These are phyloP conservation scores for Paracanthobrama guichenoti DNA, from an alignment of 2,113 vertebrate species.

Conservation along the genomic window DNA sequence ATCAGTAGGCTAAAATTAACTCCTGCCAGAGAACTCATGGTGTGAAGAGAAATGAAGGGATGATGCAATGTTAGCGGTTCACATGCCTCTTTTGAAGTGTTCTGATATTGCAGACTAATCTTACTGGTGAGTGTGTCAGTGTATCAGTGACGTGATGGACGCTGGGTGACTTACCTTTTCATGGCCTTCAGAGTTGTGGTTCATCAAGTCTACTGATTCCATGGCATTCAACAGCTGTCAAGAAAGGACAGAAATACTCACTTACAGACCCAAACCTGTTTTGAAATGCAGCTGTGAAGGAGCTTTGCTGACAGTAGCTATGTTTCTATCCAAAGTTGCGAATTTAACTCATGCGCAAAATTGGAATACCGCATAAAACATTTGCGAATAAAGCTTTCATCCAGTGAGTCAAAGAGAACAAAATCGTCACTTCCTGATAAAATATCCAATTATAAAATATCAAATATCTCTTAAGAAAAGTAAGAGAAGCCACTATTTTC, in stretches of 20 bases:
- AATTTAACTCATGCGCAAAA: no score
- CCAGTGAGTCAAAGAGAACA: no score
- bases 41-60: neutral
- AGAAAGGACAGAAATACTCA: slow-evolving; percentile 17
- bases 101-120: neutral
- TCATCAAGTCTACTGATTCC: slow-evolving; percentile 43
- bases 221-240: slow-evolving; percentile 50
- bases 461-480: no score
- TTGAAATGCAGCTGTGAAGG: neutral
- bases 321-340: no score
- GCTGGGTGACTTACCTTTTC: slow-evolving; percentile 61
- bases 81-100: neutral
- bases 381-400: no score
- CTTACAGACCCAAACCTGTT: neutral
- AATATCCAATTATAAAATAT: no score
- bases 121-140: neutral
- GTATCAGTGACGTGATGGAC: neutral
- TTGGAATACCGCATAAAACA: no score
- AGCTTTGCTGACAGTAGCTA: neutral
- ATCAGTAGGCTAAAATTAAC: slow-evolving; percentile 29
- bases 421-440: no score
- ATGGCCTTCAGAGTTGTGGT: slow-evolving; percentile 44
- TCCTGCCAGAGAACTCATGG: slow-evolving; percentile 14
- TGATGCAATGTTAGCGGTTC: neutral
- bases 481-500: no score